Evolutionary conservation across 2,797 vertebrate genomes (phyloP).

Genomic region (Anguilla obscura): DNA sequence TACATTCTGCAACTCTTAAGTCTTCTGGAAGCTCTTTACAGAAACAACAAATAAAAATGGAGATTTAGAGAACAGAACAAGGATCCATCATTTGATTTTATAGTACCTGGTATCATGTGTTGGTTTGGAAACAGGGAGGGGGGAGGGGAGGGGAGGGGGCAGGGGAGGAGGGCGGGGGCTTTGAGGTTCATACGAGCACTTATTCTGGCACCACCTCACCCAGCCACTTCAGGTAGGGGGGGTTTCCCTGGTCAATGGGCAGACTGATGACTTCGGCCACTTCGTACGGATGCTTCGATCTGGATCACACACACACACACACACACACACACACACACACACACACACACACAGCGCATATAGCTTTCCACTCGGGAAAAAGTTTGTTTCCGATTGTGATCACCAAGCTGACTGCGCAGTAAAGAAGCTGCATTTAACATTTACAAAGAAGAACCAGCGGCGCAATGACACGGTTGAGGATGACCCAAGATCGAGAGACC

Average conservation of each 20-base stretch:
- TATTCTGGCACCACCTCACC: constrained; percentile 71
- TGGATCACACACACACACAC: constrained; percentile 46
- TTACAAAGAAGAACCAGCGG: not conserved
- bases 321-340: not conserved
- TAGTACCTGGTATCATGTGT: not conserved
- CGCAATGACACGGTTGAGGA: not conserved
- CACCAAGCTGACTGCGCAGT: not conserved
- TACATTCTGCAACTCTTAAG: not conserved
- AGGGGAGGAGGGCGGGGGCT: not conserved
- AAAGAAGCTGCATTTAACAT: not conserved
- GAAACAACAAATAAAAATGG: not conserved
- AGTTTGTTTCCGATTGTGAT: not conserved
- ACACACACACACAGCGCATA: not conserved
- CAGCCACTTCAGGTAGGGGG: constrained; percentile 86
- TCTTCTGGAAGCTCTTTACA: not conserved
- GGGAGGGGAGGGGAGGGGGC: not conserved
- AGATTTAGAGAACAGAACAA: not conserved
- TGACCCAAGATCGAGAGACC: not conserved
- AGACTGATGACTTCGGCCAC: constrained; percentile 88
- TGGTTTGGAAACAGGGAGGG: not conserved
- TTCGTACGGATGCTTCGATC: constrained; percentile 87
- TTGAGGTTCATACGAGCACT: constrained; percentile 10
- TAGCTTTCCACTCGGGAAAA: not conserved
- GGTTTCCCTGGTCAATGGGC: constrained; percentile 86
- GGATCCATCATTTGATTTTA: not conserved